Conservation (phyloP, 1,140 invertebrate genomes). For the Tribolium castaneum region DNA sequence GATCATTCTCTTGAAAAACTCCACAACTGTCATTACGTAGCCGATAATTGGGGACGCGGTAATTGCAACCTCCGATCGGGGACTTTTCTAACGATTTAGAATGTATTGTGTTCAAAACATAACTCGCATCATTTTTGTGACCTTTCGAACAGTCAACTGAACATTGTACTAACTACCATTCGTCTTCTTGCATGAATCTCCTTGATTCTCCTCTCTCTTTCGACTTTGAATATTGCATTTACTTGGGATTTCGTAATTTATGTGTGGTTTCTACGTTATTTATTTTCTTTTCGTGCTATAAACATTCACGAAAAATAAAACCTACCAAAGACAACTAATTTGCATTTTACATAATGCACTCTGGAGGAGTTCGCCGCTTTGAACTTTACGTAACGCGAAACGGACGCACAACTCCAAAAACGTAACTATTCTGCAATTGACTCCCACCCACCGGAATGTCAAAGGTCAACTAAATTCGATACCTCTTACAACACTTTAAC, state of each 20-base stretch:
- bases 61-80: not conserved
- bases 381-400: not conserved
- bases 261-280: slow-evolving; percentile 45
- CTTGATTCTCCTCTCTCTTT: slow-evolving; percentile 48
- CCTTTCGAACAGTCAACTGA: slow-evolving; percentile 41
- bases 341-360: slow-evolving; percentile 34
- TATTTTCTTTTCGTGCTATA: slow-evolving; percentile 45
- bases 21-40: not conserved
- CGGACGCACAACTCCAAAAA: not conserved
- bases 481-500: not conserved
- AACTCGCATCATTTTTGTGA: slow-evolving; percentile 46
- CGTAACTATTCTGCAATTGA: not conserved
- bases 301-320: slow-evolving; percentile 29
- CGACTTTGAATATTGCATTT: slow-evolving; percentile 50
- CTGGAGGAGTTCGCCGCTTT: not conserved
- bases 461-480: not conserved
- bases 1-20: not conserved
- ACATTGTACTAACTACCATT: slow-evolving; percentile 46
- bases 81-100: slow-evolving; percentile 35
- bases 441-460: not conserved
- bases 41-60: not conserved
- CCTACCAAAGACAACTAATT: slow-evolving; percentile 26
- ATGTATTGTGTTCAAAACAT: slow-evolving; percentile 44
- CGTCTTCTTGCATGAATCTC: slow-evolving; percentile 51
- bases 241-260: slow-evolving; percentile 46